A percentile compares a stretch with the other conserved stretches of the same genome.
phyloP scores from a whole-genome alignment of 2,888 invertebrate species.

The Folsomia candida region DNA sequence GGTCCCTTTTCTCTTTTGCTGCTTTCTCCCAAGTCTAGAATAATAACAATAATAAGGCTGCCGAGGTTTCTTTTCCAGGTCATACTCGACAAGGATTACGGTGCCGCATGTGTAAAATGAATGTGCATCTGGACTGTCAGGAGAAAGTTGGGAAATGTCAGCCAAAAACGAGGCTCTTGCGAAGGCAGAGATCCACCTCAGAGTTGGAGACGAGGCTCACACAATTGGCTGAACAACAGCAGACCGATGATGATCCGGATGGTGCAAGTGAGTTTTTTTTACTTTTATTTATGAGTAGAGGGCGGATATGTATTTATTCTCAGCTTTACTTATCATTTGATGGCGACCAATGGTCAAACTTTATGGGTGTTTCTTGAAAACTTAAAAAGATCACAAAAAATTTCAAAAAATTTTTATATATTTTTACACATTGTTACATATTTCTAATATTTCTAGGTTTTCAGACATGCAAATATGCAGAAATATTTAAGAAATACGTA shows the following conservation, averaged over 20 bases:
- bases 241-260: constrained; percentile 25
- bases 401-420: too few species aligned
- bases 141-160: constrained; percentile 78
- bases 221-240: constrained; percentile 42
- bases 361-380: constrained; percentile 7
- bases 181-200: constrained; percentile 85
- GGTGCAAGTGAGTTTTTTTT: constrained; percentile 2
- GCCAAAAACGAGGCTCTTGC: constrained; percentile 75
- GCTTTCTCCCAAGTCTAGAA: too few species aligned
- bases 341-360: too few species aligned
- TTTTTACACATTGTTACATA: too few species aligned
- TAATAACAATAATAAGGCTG: too few species aligned
- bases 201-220: constrained; percentile 54
- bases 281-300: too few species aligned
- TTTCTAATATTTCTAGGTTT: too few species aligned
- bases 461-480: too few species aligned
- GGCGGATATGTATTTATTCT: too few species aligned
- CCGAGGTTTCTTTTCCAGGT: constrained; percentile 66
- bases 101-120: constrained; percentile 86
- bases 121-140: constrained; percentile 82
- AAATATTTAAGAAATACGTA: too few species aligned
- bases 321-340: too few species aligned
- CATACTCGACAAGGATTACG: constrained; percentile 87
- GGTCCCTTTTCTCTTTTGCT: too few species aligned
- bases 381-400: constrained; percentile 3